Base-by-base conservation (phyloP, 2,113 vertebrate species). In the Ahaetulla prasina region DNA sequence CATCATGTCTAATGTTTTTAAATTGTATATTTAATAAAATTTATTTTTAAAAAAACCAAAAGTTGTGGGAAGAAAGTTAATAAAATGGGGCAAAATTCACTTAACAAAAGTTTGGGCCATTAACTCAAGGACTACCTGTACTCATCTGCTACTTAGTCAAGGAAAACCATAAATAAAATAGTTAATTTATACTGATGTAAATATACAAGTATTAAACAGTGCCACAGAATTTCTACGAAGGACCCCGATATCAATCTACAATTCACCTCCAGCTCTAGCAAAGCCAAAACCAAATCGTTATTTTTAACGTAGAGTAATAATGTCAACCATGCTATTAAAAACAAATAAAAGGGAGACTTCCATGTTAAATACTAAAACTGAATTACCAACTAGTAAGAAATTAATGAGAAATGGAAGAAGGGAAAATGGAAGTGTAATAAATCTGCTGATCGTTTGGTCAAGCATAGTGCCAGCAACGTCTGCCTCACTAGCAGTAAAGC, bases 351-450 rank as follows among this genome's bases (percentile, higher is more conserved):
- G 7, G 2, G 74, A 47, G 30, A 84, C 35, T 53, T 45, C 14
- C 0, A 6, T 20, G 86, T 43, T 50, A 47, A 25, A 87, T 20
- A 47, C 20, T 22, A 86, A 2, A 86, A 85, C 35, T 92, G 47
- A 92, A 87, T 68, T 63, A 49, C 63, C 35, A 8, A 22, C 9
- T 47, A 57, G 43, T 85, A 53, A 63, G 85, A 94, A 92, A 54
- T 39, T 60, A 90, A 87, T 39, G 90, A 88, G 35, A 47, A 91
- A 92, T 94, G 57, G 89, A 90, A 84, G 0, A 0, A 47, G 87
- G 84, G 87, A 90, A 90, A 60, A 91, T 87, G 92, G 94, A 93
- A 90, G 12, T 88, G 45, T 25, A 25, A 89, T n/a, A 91, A 55
- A 86, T 50, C 90, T 84, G 11, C 4, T 43, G 16, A 0, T 1